Evolutionary conservation across 2,888 invertebrate species (phyloP).

Genomic region (Cheilosia urbana): DNA sequence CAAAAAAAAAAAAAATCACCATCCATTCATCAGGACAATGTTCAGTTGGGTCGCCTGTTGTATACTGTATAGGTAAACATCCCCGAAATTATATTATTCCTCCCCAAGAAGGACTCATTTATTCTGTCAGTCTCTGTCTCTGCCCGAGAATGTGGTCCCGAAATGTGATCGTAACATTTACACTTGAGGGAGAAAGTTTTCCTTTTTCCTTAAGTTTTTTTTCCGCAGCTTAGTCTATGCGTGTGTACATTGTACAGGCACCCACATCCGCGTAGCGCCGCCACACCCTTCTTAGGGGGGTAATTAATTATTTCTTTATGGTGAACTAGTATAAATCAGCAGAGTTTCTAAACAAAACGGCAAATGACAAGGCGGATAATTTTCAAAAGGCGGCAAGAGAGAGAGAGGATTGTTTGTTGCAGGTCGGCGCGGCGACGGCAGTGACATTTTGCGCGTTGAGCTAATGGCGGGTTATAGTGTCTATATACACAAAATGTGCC

Average conservation of each 20-base stretch:
- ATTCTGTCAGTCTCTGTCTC: constrained; percentile 31
- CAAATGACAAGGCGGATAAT: constrained; percentile 62
- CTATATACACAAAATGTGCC: constrained; percentile 50
- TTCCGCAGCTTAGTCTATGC: not conserved
- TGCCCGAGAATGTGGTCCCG: constrained; percentile 42
- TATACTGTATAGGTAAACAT: not conserved
- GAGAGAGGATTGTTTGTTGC: not conserved
- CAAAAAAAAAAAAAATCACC: constrained; percentile 36
- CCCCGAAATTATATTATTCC: constrained; percentile 9
- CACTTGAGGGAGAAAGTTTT: constrained; percentile 49
- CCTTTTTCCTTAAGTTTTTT: constrained; percentile 3
- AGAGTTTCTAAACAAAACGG: constrained; percentile 63
- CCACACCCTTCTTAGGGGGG: constrained; percentile 31
- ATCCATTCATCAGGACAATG: constrained; percentile 31
- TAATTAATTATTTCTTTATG: constrained; percentile 69
- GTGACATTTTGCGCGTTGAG: constrained; percentile 30
- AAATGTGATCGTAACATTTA: constrained; percentile 61
- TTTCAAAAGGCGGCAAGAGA: constrained; percentile 10
- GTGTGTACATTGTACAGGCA: not conserved
- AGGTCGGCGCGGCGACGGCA: not conserved
- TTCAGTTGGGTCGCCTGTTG: not conserved
- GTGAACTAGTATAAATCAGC: constrained; percentile 64
- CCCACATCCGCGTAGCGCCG: not conserved
- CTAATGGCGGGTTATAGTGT: constrained; percentile 49
- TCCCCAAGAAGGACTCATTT: constrained; percentile 41